Percentiles rank a stretch among this genome's conserved stretches.
Conservation (phyloP, 2,797 vertebrate species). For the Kryptopterus vitreolus region DNA sequence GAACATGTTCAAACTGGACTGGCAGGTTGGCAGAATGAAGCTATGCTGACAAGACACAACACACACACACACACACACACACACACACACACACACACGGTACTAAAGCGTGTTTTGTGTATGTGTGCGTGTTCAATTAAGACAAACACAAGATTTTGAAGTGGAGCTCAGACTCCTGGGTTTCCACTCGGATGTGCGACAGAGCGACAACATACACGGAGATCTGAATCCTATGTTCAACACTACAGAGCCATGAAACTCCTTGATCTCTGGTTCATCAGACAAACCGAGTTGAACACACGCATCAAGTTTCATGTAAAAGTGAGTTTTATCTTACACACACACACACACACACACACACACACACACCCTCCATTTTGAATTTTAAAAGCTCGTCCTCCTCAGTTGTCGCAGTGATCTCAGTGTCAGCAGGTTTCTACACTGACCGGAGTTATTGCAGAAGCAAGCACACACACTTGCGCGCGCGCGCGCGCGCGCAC, state of each 20-base stretch:
- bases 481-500: conserved; percentile 45
- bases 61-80: no score
- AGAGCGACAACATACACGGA: background rate
- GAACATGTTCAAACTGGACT: conserved; percentile 44
- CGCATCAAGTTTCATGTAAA: conserved; percentile 22
- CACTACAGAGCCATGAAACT: background rate
- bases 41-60: conserved; percentile 19
- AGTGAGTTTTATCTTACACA: conserved; percentile 26
- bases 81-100: conserved; percentile 19
- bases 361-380: conserved; percentile 71
- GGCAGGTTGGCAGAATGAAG: conserved; percentile 27
- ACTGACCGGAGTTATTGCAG: conserved; percentile 75
- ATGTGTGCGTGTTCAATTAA: conserved; percentile 4
- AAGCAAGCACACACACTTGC: conserved; percentile 53
- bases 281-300: background rate
- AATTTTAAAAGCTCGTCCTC: conserved; percentile 79
- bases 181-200: background rate
- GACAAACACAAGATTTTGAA: background rate
- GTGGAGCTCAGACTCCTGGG: background rate
- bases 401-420: conserved; percentile 74
- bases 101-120: background rate
- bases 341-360: conserved; percentile 6
- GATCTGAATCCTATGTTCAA: background rate
- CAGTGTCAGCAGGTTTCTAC: conserved; percentile 80
- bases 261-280: background rate